Evolutionary conservation across 2,113 vertebrate species (phyloP), one percentile per base, ranked within the genome.

Genomic region (Mus musculus): DNA sequence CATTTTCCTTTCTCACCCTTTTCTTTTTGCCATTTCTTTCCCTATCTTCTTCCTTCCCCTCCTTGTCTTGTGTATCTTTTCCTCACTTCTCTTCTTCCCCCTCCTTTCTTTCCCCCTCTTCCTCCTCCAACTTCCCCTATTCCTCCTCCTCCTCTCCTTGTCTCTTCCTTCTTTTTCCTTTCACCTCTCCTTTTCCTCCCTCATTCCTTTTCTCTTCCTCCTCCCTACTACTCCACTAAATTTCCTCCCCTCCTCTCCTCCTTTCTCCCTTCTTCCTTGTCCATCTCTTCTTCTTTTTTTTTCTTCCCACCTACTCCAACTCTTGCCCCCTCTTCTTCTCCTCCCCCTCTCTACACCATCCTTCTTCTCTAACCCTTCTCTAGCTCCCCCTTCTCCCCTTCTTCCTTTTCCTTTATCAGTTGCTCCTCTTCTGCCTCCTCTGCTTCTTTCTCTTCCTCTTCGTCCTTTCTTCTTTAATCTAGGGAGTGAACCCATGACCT

Each of bases 101-200:
- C 3, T 52, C 14, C 42, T 3, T 30, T 24, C 7, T 14, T 4
- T 3, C 11, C 17, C 22, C 3, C 1, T 20, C 1, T 12, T 24
- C 3, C n/a, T 42, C 39, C 13, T 71, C 76, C 22, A 26, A 19
- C 6, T 61, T 20, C 28, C 14, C 2, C 24, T 26, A 0, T 3
- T 16, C 13, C 26, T 12, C 7, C 28, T 0, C 6, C 14, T 24
- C 14, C 28, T 11, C 17, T 3, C 3, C 1, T 26, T 56, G 28
- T 30, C 13, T 13, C 19, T 24, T 59, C n/a, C 13, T 46, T 4
- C 28, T 3, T 16, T 7, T 30, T 80, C 3, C 63, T 28, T 28
- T 8, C 7, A 59, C 33, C 19, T 10, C 16, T 33, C 33, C 16
- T 84, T 14, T 17, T 36, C 20, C 26, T 54, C 10, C 52, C 52